These are phyloP conservation scores for Aythya baeri DNA, from an alignment of 2,113 vertebrate genomes.

Conservation along the genomic window DNA sequence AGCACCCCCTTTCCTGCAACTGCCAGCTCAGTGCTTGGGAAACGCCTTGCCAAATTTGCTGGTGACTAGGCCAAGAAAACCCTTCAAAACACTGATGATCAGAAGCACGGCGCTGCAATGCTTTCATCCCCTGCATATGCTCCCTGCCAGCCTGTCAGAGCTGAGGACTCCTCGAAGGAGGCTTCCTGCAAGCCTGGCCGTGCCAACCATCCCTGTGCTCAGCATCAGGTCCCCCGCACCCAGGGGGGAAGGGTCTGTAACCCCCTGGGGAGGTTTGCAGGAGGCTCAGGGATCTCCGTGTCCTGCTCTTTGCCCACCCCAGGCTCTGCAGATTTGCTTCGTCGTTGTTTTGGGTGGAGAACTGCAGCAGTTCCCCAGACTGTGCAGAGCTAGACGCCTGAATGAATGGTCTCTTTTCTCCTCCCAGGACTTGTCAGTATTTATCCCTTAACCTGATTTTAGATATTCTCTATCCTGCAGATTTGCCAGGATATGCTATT, in stretches of 20 bases:
- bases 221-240: too few relatives aligned
- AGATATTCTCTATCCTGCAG: conserved; percentile 50
- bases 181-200: background rate
- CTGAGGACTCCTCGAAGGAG: background rate
- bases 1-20: background rate
- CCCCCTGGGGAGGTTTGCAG: background rate
- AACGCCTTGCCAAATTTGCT: conserved; percentile 50
- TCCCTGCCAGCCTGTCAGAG: background rate
- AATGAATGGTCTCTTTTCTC: background rate
- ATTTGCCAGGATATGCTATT: conserved; percentile 41
- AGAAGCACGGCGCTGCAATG: background rate
- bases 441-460: conserved; percentile 56
- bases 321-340: accelerated
- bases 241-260: background rate
- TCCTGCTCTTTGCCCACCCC: background rate
- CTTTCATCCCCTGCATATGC: background rate
- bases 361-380: background rate
- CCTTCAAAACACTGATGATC: conserved; percentile 45
- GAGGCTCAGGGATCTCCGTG: background rate
- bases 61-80: conserved; percentile 41
- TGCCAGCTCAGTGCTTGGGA: conserved; percentile 28
- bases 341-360: background rate
- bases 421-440: background rate
- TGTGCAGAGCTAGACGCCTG: background rate
- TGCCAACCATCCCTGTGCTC: background rate